Percentiles rank a stretch among this genome's conserved stretches.
phyloP scores from a whole-genome alignment of 2,113 vertebrate species.

The Caranx melampygus region DNA sequence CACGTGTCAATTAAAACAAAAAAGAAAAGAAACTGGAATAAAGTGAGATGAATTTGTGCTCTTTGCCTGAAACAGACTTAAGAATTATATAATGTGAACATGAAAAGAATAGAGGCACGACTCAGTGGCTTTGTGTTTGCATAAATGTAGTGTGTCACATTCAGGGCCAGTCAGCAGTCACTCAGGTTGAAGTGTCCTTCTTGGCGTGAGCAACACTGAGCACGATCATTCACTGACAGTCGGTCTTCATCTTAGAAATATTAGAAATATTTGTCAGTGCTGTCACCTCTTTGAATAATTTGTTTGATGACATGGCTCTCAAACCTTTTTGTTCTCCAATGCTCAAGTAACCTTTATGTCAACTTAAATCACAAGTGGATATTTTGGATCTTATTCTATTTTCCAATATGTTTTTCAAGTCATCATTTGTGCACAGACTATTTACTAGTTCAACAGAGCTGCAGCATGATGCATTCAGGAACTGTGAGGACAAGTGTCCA shows the following conservation, averaged over 20 bases:
- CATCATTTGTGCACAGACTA: too few relatives aligned
- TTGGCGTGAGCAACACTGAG: neutral
- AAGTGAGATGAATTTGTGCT: neutral
- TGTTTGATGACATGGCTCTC: too few relatives aligned
- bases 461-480: too few relatives aligned
- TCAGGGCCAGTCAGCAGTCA: neutral
- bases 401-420: too few relatives aligned
- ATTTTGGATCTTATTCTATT: too few relatives aligned
- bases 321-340: neutral
- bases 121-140: neutral
- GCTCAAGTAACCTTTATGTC: too few relatives aligned
- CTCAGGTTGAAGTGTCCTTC: slow-evolving; percentile 7
- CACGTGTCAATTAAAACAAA: neutral
- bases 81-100: neutral
- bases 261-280: slow-evolving; percentile 1
- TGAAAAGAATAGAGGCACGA: slow-evolving; percentile 9
- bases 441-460: too few relatives aligned
- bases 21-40: neutral
- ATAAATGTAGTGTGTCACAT: slow-evolving; percentile 5
- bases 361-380: too few relatives aligned
- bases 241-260: neutral
- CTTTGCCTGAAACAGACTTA: slow-evolving; percentile 8
- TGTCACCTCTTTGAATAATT: neutral
- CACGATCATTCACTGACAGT: neutral
- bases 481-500: too few relatives aligned